Percentiles rank a stretch among this genome's conserved stretches.
phyloP scores from a whole-genome alignment of 1,140 invertebrate genomes.

The Caligus rogercresseyi region DNA sequence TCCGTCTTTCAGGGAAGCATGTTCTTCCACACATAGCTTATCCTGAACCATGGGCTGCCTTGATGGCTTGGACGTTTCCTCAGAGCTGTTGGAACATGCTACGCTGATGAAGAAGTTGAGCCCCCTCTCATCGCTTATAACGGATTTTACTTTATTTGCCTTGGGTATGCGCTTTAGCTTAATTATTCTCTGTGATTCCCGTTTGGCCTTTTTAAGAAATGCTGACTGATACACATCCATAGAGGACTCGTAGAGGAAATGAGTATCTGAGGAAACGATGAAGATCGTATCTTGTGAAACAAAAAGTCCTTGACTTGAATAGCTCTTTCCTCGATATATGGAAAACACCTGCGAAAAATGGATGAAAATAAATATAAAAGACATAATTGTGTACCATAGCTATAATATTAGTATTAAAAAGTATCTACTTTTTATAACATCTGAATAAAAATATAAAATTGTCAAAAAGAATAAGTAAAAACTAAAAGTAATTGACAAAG shows the following conservation, averaged over 20 bases:
- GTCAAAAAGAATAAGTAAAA: too few relatives aligned
- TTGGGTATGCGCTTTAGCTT: not conserved
- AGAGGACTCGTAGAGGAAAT: not conserved
- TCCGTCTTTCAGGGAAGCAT: not conserved
- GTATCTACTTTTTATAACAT: too few relatives aligned
- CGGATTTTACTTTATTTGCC: not conserved
- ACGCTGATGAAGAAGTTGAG: not conserved
- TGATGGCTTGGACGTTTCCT: too few relatives aligned
- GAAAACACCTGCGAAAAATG: too few relatives aligned
- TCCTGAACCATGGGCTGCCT: too few relatives aligned
- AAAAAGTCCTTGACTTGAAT: not conserved
- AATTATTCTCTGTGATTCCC: not conserved
- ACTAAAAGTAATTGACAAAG: too few relatives aligned
- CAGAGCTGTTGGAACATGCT: not conserved
- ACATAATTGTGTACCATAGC: not conserved
- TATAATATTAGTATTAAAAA: not conserved
- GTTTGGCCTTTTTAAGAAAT: not conserved
- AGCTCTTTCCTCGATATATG: not conserved
- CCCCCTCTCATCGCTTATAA: not conserved
- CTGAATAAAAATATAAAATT: too few relatives aligned
- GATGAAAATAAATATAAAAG: not conserved
- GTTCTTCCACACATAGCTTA: not conserved
- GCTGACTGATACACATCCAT: not conserved
- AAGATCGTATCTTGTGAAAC: not conserved
- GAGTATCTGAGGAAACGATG: not conserved